A percentile compares a stretch with the other conserved stretches of the same genome.
Conservation (phyloP, 1,140 invertebrate species). For the Kradibia gibbosae region DNA sequence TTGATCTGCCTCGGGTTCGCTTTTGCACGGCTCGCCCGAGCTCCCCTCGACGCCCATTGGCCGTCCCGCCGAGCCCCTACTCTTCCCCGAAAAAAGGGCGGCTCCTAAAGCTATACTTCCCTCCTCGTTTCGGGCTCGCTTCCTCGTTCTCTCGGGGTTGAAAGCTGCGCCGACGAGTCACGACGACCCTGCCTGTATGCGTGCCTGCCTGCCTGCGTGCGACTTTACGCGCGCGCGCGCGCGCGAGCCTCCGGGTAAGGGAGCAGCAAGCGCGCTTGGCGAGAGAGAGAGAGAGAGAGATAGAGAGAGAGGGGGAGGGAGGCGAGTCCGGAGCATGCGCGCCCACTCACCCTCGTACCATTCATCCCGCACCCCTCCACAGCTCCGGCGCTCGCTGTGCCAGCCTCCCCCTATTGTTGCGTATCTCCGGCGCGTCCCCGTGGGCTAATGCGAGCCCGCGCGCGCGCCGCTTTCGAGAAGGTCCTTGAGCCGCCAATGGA, state of each 20-base stretch:
- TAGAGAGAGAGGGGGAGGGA: background rate
- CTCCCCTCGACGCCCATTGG: background rate
- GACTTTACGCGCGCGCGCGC: background rate
- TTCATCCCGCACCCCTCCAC: slow-evolving; percentile 15
- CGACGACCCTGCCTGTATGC: too few relatives aligned
- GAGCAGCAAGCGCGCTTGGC: too few relatives aligned
- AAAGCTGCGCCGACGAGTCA: too few relatives aligned
- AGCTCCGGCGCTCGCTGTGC: background rate
- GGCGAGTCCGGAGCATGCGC: background rate
- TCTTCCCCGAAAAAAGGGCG: slow-evolving; percentile 5
- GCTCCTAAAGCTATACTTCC: background rate
- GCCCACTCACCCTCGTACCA: background rate
- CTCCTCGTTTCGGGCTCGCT: background rate
- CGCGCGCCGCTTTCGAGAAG: background rate
- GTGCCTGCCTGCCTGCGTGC: too few relatives aligned
- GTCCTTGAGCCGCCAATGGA: background rate
- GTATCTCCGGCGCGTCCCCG: background rate
- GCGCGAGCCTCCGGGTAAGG: background rate
- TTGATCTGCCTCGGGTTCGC: background rate
- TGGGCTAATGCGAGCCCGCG: slow-evolving; percentile 1
- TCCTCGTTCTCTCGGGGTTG: background rate
- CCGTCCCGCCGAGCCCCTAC: slow-evolving; percentile 1
- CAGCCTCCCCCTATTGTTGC: background rate
- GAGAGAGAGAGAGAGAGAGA: background rate
- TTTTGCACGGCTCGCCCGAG: background rate